Conservation (phyloP, 2,888 invertebrate species). For the Lepidochitona cinerea region DNA sequence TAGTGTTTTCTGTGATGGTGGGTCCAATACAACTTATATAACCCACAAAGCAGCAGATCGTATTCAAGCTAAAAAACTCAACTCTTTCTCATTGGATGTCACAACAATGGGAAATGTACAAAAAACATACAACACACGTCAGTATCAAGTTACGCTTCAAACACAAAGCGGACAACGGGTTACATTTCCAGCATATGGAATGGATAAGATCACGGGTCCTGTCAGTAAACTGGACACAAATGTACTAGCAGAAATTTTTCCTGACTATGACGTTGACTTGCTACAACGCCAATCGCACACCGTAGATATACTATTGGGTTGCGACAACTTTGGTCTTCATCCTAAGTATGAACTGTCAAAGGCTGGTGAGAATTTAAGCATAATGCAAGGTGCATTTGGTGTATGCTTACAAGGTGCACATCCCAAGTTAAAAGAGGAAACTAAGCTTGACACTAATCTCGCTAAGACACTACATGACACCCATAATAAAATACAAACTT, state of each 20-base stretch:
- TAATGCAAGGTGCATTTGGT: slow-evolving; percentile 6
- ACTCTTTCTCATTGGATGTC: neutral
- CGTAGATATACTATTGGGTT: neutral
- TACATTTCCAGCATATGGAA: neutral
- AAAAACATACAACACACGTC: slow-evolving; percentile 1
- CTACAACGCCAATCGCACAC: neutral
- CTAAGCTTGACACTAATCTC: too few relatives aligned
- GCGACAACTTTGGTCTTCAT: slow-evolving; percentile 12
- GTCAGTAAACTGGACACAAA: neutral
- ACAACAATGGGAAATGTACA: slow-evolving; percentile 10
- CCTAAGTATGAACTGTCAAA: neutral
- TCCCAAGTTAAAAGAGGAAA: too few relatives aligned
- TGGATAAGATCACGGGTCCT: neutral
- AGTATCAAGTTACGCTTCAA: neutral
- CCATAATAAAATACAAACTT: too few relatives aligned
- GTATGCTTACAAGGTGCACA: too few relatives aligned
- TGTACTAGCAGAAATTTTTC: neutral
- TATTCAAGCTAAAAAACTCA: neutral
- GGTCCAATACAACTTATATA: slow-evolving; percentile 9
- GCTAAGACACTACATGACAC: too few relatives aligned
- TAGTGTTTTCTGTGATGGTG: slow-evolving; percentile 8
- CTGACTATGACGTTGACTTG: neutral
- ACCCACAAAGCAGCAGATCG: slow-evolving; percentile 10
- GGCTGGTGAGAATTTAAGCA: slow-evolving; percentile 9
- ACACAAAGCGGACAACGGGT: neutral